Evolutionary conservation across 2,113 vertebrate genomes (phyloP).

Genomic region (Anas platyrhynchos): DNA sequence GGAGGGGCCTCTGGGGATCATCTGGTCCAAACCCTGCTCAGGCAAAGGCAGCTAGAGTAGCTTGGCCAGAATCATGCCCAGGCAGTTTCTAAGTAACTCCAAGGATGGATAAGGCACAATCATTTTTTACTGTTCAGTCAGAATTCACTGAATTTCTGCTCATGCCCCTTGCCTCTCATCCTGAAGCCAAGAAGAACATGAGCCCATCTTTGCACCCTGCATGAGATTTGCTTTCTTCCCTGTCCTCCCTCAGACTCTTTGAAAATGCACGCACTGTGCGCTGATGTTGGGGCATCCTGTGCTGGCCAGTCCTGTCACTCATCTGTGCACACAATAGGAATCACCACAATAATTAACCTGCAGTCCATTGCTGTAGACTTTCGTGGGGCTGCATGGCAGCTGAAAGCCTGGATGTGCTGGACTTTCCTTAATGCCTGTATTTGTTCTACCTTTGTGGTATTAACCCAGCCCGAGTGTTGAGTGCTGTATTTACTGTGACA

Average conservation of each 20-base stretch:
- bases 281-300: background rate
- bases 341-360: too few species aligned
- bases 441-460: background rate
- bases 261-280: accelerated
- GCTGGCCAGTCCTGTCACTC: background rate
- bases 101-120: too few species aligned
- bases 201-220: background rate
- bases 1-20: background rate
- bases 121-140: background rate
- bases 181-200: background rate
- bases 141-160: background rate
- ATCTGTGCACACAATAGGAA: background rate
- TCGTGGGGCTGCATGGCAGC: background rate
- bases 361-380: background rate
- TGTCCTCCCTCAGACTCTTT: background rate
- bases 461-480: background rate
- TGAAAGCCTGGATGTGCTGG: background rate
- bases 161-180: background rate
- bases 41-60: background rate
- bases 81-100: too few species aligned
- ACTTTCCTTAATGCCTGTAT: background rate
- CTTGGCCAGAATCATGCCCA: background rate
- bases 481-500: background rate
- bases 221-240: background rate
- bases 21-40: background rate